These are phyloP conservation scores for Ridgeia piscesae DNA, from an alignment of 1,140 invertebrate species.

Conservation along the genomic window DNA sequence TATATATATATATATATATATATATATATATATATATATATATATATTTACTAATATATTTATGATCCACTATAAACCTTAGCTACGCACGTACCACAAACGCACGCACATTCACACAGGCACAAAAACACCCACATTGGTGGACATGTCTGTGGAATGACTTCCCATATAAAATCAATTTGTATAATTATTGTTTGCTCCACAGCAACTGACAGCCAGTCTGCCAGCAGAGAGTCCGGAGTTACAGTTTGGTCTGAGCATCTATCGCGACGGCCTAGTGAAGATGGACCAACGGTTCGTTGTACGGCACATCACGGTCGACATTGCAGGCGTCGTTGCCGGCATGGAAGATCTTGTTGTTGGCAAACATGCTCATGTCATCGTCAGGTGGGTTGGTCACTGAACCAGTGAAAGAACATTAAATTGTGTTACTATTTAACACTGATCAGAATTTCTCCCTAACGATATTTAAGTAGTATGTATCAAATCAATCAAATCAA, in stretches of 20 bases:
- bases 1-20: too few species aligned
- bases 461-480: too few species aligned
- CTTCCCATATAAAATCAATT: neutral
- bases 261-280: constrained; percentile 38
- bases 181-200: neutral
- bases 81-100: too few species aligned
- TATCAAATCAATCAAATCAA: too few species aligned
- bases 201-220: constrained; percentile 36
- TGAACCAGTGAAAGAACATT: neutral
- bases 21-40: too few species aligned
- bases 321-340: constrained; percentile 31
- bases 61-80: too few species aligned
- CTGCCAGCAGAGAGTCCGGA: constrained; percentile 41
- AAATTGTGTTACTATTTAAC: too few species aligned
- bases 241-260: constrained; percentile 39
- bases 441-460: too few species aligned
- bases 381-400: constrained; percentile 19
- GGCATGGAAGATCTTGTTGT: constrained; percentile 40
- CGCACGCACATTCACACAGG: too few species aligned
- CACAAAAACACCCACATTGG: too few species aligned
- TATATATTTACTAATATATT: too few species aligned
- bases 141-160: too few species aligned
- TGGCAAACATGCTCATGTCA: constrained; percentile 34
- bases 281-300: constrained; percentile 33
- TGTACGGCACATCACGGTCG: constrained; percentile 41